Evolutionary conservation across 2,888 invertebrate species (phyloP), one percentile per base, ranked within the genome.

Genomic region (Ceraclea dissimilis): DNA sequence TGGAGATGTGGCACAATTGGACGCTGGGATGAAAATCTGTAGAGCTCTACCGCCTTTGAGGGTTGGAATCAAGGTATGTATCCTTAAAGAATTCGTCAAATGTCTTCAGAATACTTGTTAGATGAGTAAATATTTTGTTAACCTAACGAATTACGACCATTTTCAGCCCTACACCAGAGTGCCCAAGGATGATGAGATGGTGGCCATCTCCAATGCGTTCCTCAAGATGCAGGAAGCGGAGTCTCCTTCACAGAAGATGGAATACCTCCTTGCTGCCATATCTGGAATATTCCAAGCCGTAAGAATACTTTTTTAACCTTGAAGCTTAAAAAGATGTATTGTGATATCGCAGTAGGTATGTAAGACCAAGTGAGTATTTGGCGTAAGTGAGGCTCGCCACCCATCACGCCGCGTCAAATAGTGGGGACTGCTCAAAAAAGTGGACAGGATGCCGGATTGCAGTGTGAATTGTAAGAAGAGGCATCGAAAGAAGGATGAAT

Each of bases 221-320:
- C 80, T 84, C 60, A 84, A 86, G 65, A 84, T 96, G 73, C 94
- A 95, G 76, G 87, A 86, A 68, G 90, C 93, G 20, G 94, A 94
- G 71, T 88, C 94, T 22, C 96, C 96, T 0, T 72, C 95, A 64
- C 93, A 94, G 68, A 97, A 97, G 70, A 77, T 97, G 61, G 94
- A 97, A 71, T 85, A 91, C 67, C 83, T 97, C 56, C 78, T 95
- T n/a, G 86, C 88, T 51, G 88, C 91, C 62, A 91, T 93, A 66
- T 89, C 92, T 47, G 83, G 88, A 57, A 92, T 95, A 71, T 92
- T 90, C 69, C 89, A 90, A 73, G 85, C 77, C 59, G 85, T 85
- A 73, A 79, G 79, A 74, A 17, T 4, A n/a, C n/a, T 33, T 8
- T 13, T 33, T 33, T 33, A 33, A 10, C n/a, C n/a, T n/a, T n/a